Percentiles rank a stretch among this genome's conserved stretches.
Conservation (phyloP, 2,797 vertebrate species). For the Etheostoma nigrum region DNA sequence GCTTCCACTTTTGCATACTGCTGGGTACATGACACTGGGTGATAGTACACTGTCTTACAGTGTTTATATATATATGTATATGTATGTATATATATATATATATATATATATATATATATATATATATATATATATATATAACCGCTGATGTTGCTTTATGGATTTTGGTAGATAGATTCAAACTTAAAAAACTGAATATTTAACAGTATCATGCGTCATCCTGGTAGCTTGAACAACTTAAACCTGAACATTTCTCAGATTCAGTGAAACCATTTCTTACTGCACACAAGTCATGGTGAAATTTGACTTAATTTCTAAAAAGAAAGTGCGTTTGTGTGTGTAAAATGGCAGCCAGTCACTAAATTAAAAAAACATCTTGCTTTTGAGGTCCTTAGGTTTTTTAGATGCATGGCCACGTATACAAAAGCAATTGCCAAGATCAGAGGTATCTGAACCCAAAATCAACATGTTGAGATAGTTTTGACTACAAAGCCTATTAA, state of each 20-base stretch:
- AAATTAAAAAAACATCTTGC: slow-evolving; percentile 5
- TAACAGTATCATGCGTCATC: too few relatives aligned
- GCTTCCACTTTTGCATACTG: slow-evolving; percentile 29
- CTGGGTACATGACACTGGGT: slow-evolving; percentile 22
- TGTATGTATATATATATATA: too few relatives aligned
- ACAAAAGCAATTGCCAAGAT: neutral
- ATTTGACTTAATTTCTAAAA: slow-evolving; percentile 10
- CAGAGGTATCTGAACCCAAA: slow-evolving; percentile 30
- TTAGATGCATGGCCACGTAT: neutral
- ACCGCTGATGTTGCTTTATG: slow-evolving; percentile 14
- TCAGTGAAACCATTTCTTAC: slow-evolving; percentile 31
- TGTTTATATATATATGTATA: neutral
- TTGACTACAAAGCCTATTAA: slow-evolving; percentile 8
- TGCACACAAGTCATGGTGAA: neutral
- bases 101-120: too few relatives aligned
- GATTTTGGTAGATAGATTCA: slow-evolving; percentile 24
- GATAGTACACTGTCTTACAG: slow-evolving; percentile 6
- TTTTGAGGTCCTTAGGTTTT: slow-evolving; percentile 30
- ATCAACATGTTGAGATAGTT: neutral
- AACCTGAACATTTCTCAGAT: neutral
- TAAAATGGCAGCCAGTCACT: slow-evolving; percentile 21
- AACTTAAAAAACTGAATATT: slow-evolving; percentile 1
- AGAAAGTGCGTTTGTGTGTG: slow-evolving; percentile 17
- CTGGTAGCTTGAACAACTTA: neutral
- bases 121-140: neutral